Base-by-base conservation (phyloP, 2,888 invertebrate genomes). In the Rhamnusium bicolor region DNA sequence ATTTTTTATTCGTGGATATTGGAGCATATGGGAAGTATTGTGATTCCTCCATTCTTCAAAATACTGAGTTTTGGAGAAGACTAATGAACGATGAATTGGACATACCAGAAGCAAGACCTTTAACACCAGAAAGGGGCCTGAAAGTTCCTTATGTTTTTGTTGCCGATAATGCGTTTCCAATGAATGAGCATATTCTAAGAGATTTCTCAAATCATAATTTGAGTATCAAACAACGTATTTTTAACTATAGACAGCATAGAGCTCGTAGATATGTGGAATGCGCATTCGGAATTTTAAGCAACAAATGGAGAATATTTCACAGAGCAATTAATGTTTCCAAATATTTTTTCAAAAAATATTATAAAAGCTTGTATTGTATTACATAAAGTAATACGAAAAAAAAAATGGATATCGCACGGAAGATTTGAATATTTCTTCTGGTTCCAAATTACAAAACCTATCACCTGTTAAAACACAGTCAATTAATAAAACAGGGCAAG, bases 241-340 rank as follows among this genome's bases (percentile, higher is more conserved):
- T 75, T 62, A 77, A 73, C 47, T 75, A 79, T 53, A 69, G 75
- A 58, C 60, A 78, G 40, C 54, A 62, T 40, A 65, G 71, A 72
- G 76, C 74, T 66, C 70, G 72, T 12, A 24, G 73, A 75, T 75
- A 73, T 75, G 75, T 77, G 16, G 78, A 78, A 75, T 71, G 75
- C 51, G 73, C 75, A n/a, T 78, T 79, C 19, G 73, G 78, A 47
- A 75, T 74, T 24, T 72, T 78, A 63, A 73, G 75, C 61, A 75
- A 74, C 53, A 74, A 75, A 73, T 79, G 74, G 73, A 65, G 76
- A 72, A 79, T 79, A 54, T 79, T 79, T 70, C 76, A 79, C 54
- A 71, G 77, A 69, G 24, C 77, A 54, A 40, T 78, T 40, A 73
- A 75, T 73, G 74, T 78, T 68, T 77, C 73, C 19, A 72, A 73